These are phyloP conservation scores for Catagonus wagneri DNA, from an alignment of 2,113 vertebrate species.

Conservation along the genomic window DNA sequence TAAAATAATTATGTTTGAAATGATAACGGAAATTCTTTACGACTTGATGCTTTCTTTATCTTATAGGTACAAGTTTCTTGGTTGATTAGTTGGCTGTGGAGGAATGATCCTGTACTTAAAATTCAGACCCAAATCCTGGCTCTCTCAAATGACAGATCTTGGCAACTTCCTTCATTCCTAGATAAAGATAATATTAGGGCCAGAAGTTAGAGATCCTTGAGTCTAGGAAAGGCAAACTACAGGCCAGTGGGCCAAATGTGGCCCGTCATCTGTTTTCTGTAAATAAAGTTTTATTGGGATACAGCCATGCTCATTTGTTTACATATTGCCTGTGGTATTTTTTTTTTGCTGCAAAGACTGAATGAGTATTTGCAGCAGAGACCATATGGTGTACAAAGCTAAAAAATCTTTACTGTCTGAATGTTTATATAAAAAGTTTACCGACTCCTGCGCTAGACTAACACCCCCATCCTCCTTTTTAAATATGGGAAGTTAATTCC, in stretches of 20 bases:
- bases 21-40: neutral
- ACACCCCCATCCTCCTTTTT: neutral
- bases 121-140: neutral
- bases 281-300: slow-evolving; percentile 65
- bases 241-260: neutral
- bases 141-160: neutral
- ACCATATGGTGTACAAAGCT: neutral
- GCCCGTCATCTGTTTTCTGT: neutral
- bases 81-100: neutral
- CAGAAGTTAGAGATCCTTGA: slow-evolving; percentile 25
- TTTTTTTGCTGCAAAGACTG: slow-evolving; percentile 1
- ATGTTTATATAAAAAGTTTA: neutral
- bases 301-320: neutral
- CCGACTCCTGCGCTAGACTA: neutral
- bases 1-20: neutral
- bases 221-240: neutral
- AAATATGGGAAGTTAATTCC: slow-evolving; percentile 43
- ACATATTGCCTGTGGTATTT: neutral
- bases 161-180: neutral
- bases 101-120: neutral
- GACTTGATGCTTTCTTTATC: neutral
- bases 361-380: neutral
- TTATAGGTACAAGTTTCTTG: neutral
- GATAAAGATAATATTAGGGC: neutral
- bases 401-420: slow-evolving; percentile 52